Base-by-base conservation (phyloP, 2,113 vertebrate species). In the Chlorodrepanis virens region DNA sequence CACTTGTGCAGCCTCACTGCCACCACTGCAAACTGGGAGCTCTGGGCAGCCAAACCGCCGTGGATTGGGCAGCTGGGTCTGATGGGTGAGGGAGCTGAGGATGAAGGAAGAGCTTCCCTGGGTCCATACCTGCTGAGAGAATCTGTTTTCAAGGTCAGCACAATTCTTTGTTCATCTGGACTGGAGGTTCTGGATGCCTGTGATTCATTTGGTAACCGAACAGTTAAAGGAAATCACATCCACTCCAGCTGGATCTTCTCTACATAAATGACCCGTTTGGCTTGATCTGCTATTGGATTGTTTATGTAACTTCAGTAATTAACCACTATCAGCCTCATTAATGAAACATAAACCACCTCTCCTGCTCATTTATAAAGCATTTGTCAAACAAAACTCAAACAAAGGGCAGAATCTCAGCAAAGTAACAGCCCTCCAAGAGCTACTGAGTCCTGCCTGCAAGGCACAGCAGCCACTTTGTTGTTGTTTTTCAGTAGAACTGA, bases 341-440 rank as follows among this genome's bases (percentile, higher is more conserved):
- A 98, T 98, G 97, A 98, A 98, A 98, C 97, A 98, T 98, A 98
- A 98, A 98, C 98, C 97, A 97, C 97, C 97, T 97, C 97, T 96
- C 94, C 87, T 95, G 93, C 76, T 98, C 97, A 97, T 98, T 98
- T 98, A 96, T 98, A 97, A 98, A 97, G 96, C 64, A 83, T 96
- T 97, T 98, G 97, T 98, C 97, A 98, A 97, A 97, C 94, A 96
- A 97, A 98, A 97, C 90, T 98, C 98, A 97, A 98, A 98, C 97
- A 97, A 94, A 97, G 97, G 96, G 94, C 95, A 97, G 90, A 80
- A 96, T 98, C 95, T 97, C 94, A 97, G 81, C 92, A 96, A 91
- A 97, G 91, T 39, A 95, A 90, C 56, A 90, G 83, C 59, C 92
- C 83, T 95, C 96, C 94, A 94, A 93, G 95, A 97, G 92, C 96